phyloP scores from a whole-genome alignment of 1,140 invertebrate genomes.

The Scaptomyza hsui region DNA sequence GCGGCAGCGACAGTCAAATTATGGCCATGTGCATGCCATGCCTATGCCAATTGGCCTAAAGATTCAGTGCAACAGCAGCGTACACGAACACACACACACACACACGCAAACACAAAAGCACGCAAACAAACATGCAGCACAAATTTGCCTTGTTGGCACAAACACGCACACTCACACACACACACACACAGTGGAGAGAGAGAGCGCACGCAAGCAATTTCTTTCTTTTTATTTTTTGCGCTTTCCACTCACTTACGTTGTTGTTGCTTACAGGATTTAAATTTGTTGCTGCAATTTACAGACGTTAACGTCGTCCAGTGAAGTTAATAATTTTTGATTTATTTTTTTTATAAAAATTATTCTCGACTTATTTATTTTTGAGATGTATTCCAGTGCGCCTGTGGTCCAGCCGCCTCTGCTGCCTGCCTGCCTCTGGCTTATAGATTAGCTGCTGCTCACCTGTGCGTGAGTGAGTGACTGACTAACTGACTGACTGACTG shows the following conservation, averaged over 20 bases:
- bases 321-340: slow-evolving; percentile 12
- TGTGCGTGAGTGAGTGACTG: slow-evolving; percentile 45
- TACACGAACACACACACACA: slow-evolving; percentile 17
- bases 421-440: slow-evolving; percentile 47
- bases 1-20: slow-evolving; percentile 4
- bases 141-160: slow-evolving; percentile 56
- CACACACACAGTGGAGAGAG: slow-evolving; percentile 8
- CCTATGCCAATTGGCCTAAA: slow-evolving; percentile 30
- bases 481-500: slow-evolving; percentile 28
- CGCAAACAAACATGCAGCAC: slow-evolving; percentile 41
- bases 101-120: slow-evolving; percentile 12
- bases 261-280: slow-evolving; percentile 49
- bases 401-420: slow-evolving; percentile 52
- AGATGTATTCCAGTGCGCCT: slow-evolving; percentile 34
- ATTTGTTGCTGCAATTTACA: slow-evolving; percentile 47
- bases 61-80: slow-evolving; percentile 29
- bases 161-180: slow-evolving; percentile 15
- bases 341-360: neutral
- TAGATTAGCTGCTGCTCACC: slow-evolving; percentile 58
- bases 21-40: slow-evolving; percentile 41
- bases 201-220: slow-evolving; percentile 49
- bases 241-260: slow-evolving; percentile 37
- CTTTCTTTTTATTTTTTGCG: slow-evolving; percentile 27
- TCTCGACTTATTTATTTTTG: neutral
- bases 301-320: slow-evolving; percentile 60